Base-by-base conservation (phyloP, 2,888 invertebrate species). In the Brassicogethes aeneus region DNA sequence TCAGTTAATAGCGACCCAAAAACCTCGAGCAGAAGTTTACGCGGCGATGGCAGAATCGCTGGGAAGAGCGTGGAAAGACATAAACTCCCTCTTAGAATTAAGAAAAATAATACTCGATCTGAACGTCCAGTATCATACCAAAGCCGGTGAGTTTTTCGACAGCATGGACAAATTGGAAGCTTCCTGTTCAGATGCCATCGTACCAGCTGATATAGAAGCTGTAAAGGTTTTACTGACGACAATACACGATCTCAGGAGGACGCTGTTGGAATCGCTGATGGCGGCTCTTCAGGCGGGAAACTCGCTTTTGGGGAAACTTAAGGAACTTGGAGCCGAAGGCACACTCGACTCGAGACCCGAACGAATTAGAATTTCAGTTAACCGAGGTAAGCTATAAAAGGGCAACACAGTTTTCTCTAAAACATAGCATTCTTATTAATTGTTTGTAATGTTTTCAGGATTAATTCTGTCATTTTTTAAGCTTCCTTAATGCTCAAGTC, bases 21-120 rank as follows among this genome's bases (percentile, higher is more conserved):
- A 80, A 59, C 84, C 85, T 29, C 72, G 78, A 52, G 79, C 80
- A 16, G 84, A 85, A 68, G 85, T 91, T 16, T 87, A 90, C 65
- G 81, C 84, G 42, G 89, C 90, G 23, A 92, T 92, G 91, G 89
- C 89, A 12, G 85, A 87, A 61, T 82, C 82, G 3, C 62, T 84
- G 36, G 79, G 79, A 41, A 71, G 76, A 44, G 82, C 82, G 2
- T 92, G 91, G 92, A 79, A 79, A 55, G 89, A 91, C 61, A 80
- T 92, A 41, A 82, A 89, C 62, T 73, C 74, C 47, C 80, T 87
- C 57, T 70, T 92, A 51, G 85, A 88, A 56, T 76, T 82, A 47
- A 73, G 91, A 37, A 83, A 84, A 58, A 75, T 79, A 53, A 77
- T 91, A 46, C 72, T 91, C 34, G 83, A 86, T 54, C 71, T 85